These are phyloP conservation scores for Watsonalla cultraria DNA, from an alignment of 2,888 invertebrate species.

Conservation along the genomic window DNA sequence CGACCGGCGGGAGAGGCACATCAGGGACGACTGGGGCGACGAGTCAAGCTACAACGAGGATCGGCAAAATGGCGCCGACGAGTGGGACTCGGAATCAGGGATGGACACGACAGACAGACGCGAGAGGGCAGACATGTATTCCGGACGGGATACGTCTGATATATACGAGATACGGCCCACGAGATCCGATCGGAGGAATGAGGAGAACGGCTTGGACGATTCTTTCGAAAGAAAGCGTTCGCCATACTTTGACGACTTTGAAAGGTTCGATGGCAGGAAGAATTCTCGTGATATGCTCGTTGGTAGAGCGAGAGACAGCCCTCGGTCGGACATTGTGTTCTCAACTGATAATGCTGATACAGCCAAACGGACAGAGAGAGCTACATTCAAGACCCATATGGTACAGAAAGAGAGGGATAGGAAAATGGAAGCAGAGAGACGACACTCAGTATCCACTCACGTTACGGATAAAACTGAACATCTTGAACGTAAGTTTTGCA, in stretches of 20 bases:
- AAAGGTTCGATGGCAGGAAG: slow-evolving; percentile 68
- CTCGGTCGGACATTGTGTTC: slow-evolving; percentile 61
- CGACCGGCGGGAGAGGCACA: slow-evolving; percentile 54
- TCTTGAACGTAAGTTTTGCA: slow-evolving; percentile 61
- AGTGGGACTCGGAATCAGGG: slow-evolving; percentile 73
- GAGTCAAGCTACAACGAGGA: slow-evolving; percentile 64
- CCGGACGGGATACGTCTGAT: slow-evolving; percentile 66
- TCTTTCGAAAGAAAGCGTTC: slow-evolving; percentile 59
- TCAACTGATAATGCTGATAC: slow-evolving; percentile 51
- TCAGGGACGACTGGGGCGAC: slow-evolving; percentile 66
- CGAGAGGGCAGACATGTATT: slow-evolving; percentile 51
- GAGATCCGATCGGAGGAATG: slow-evolving; percentile 53
- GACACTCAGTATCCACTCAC: slow-evolving; percentile 86
- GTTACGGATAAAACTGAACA: slow-evolving; percentile 83
- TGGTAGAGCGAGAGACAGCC: slow-evolving; percentile 64
- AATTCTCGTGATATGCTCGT: slow-evolving; percentile 74
- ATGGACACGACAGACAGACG: slow-evolving; percentile 50
- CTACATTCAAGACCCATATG: slow-evolving; percentile 87
- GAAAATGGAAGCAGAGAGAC: slow-evolving; percentile 83
- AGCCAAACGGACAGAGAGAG: slow-evolving; percentile 69
- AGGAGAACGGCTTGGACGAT: slow-evolving; percentile 57
- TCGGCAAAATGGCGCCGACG: slow-evolving; percentile 54
- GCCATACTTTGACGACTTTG: slow-evolving; percentile 65
- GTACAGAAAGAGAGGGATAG: slow-evolving; percentile 81
- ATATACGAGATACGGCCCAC: slow-evolving; percentile 69